Evolutionary conservation across 2,797 vertebrate species (phyloP), one percentile per base, ranked within the genome.

Genomic region (Taeniopygia guttata): DNA sequence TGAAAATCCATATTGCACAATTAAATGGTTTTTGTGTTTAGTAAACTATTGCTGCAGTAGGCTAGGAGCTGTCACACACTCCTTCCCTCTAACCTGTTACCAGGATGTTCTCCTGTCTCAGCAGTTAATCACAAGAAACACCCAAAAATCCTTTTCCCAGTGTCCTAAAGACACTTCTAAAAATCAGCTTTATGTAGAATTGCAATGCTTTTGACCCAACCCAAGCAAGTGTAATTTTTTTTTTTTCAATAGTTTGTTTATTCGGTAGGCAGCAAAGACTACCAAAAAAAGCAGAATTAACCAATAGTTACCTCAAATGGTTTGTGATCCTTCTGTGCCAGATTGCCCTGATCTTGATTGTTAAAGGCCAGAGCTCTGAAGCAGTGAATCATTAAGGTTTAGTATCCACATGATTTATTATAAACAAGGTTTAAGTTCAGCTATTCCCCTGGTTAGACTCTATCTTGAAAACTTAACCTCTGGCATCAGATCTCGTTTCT

Each of bases 351-450:
- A 18, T 16, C 74, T 46, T 15, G 55, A 17, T 20, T 49, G 63
- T 52, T 66, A 5, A 32, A 73, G 90, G 60, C 76, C 16, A 5
- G 72, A 85, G 56, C 83, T 82, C 30, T 27, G 36, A 9, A 60
- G 83, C 78, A 38, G 48, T 60, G 96, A 92, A 84, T 92, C 92
- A 51, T 17, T 32, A 54, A 60, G 89, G 43, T 81, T 93, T 85
- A 78, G 21, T 91, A 26, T 54, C 95, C 77, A 11, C n/a, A 17
- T 10, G 23, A 67, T 96, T 97, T 92, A 90, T 94, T 91, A 46
- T 95, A 95, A 96, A 96, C 93, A 81, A 46, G n/a, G 80, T 62
- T 89, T 84, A 60, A 84, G 58, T 90, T 81, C 87, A 94, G 83
- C 83, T 92, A 13, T 94, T 94, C 70, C 89, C 73, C 75, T 48